Base-by-base conservation (phyloP, 2,888 invertebrate species). In the Eretmocerus hayati region DNA sequence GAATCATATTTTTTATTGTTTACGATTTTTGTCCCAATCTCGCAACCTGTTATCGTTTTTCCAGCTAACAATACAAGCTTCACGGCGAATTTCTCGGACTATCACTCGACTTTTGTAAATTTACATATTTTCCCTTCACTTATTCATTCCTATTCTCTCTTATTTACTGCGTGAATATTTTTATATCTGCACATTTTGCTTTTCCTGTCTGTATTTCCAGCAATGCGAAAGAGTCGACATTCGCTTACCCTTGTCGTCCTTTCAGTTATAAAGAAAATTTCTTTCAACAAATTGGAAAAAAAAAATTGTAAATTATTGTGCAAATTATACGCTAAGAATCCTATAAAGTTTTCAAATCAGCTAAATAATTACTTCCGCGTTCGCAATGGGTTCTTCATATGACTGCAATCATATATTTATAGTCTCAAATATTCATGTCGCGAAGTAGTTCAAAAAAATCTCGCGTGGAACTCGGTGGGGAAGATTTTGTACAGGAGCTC, bases 271-370 rank as follows among this genome's bases (percentile, higher is more conserved):
- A n/a, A 22, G n/a, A 23, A 35, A n/a, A 21, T 18, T 21, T 39
- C 44, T 26, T 19, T 35, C 22, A 36, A 64, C 64, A 58, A 60
- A 60, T 64, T n/a, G n/a, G n/a, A n/a, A n/a, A n/a, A n/a, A n/a
- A n/a, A n/a, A n/a, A 64, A 65, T 65, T 62, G 63, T 65, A 68
- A 67, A 9, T 30, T 67, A 66, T 66, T 67, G 67, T 67, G 67
- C 67, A 66, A 67, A 68, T 67, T 66, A 67, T 63, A 61, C 64
- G 64, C 67, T 65, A 62, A 58, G 53, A 44, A 42, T 41, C n/a
- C n/a, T n/a, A n/a, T n/a, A n/a, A n/a, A n/a, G n/a, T n/a, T n/a
- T n/a, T n/a, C n/a, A n/a, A n/a, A n/a, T n/a, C n/a, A n/a, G n/a
- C n/a, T n/a, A n/a, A n/a, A n/a, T n/a, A n/a, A n/a, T n/a, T n/a